A percentile compares a stretch with the other conserved stretches of the same genome.
These are phyloP conservation scores for Caprella mutica DNA, from an alignment of 2,888 invertebrate genomes.

Conservation along the genomic window DNA sequence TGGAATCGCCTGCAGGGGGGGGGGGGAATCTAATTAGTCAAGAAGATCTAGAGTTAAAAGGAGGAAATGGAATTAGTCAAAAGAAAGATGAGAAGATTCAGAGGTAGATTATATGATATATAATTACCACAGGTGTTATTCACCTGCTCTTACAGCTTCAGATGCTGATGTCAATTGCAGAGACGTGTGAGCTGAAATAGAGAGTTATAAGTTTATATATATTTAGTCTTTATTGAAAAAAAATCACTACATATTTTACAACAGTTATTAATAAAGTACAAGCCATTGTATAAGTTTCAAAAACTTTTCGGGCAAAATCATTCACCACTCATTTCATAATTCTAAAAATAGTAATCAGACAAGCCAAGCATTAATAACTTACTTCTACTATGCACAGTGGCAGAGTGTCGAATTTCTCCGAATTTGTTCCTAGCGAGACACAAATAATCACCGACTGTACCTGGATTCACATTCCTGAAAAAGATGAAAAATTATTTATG, in stretches of 20 bases:
- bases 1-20: background rate
- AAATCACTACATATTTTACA: background rate
- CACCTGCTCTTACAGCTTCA: slow-evolving; percentile 1
- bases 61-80: too few relatives aligned
- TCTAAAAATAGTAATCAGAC: background rate
- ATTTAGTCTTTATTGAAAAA: background rate
- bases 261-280: background rate
- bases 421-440: slow-evolving; percentile 29
- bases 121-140: too few relatives aligned
- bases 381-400: slow-evolving; percentile 16
- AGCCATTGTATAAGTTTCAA: background rate
- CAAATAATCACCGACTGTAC: slow-evolving; percentile 15
- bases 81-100: too few relatives aligned
- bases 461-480: slow-evolving; percentile 20
- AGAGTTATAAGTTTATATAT: background rate
- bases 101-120: too few relatives aligned
- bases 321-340: background rate
- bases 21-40: too few relatives aligned
- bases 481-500: too few relatives aligned
- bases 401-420: slow-evolving; percentile 11
- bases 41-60: too few relatives aligned
- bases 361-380: background rate
- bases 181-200: background rate
- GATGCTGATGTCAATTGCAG: background rate
- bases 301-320: background rate